Conservation (phyloP, 2,797 vertebrate genomes). For the Macrochelys suwanniensis region DNA sequence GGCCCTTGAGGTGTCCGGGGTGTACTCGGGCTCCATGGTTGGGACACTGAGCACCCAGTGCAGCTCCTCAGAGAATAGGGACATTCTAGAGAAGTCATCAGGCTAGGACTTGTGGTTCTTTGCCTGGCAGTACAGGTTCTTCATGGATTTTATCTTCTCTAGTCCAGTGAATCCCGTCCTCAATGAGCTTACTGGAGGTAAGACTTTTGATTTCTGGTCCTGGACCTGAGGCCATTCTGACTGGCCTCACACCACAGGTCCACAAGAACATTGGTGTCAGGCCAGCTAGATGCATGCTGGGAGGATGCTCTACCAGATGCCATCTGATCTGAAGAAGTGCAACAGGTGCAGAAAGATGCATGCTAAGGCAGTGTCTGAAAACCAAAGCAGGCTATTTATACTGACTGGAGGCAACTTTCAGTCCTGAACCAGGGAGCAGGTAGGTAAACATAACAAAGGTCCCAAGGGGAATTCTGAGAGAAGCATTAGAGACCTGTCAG, state of each 20-base stretch:
- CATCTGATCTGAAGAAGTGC: neutral
- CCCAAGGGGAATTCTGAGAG: neutral
- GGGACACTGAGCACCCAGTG: neutral
- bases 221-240: neutral
- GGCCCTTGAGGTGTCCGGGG: neutral
- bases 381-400: neutral
- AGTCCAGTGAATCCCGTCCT: neutral
- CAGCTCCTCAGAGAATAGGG: neutral
- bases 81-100: neutral
- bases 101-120: neutral
- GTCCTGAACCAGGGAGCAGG: accelerated
- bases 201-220: neutral
- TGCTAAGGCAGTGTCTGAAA: neutral
- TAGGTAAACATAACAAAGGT: accelerated
- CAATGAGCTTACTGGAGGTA: neutral
- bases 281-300: no score
- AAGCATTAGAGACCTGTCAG: accelerated
- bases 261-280: neutral
- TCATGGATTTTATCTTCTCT: neutral
- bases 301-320: neutral
- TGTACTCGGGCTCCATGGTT: neutral
- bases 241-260: neutral
- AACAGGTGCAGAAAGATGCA: accelerated
- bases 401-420: neutral
- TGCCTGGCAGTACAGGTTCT: neutral